phyloP scores from a whole-genome alignment of 2,113 vertebrate species.

The Hemibagrus wyckioides region DNA sequence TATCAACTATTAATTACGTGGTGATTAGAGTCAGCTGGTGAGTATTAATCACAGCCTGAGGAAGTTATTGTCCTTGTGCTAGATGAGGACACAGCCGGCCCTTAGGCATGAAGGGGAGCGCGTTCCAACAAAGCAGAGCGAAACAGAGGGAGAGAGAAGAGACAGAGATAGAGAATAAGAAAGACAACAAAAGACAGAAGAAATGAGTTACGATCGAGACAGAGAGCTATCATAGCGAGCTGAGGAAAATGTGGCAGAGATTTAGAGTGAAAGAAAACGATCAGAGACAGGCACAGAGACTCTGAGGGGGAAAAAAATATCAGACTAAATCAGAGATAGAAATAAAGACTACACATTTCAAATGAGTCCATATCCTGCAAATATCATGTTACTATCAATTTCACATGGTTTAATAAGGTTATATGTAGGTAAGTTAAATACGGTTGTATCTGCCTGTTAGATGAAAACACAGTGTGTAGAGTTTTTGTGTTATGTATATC shows the following conservation, averaged over 20 bases:
- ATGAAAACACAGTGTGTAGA: not conserved
- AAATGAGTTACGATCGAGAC: not conserved
- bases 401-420: conserved; percentile 1
- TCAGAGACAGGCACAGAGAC: not conserved
- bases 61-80: conserved; percentile 80
- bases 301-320: not conserved
- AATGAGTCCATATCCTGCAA: not conserved
- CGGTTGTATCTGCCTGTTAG: not conserved
- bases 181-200: conserved; percentile 2
- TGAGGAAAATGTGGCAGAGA: conserved; percentile 7
- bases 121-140: conserved; percentile 19
- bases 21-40: conserved; percentile 85
- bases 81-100: conserved; percentile 72
- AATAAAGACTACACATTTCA: not conserved
- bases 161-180: not conserved
- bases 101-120: conserved; percentile 68
- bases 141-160: conserved; percentile 2
- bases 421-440: not conserved
- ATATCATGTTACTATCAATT: not conserved
- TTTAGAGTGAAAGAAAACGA: not conserved
- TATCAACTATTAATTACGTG: conserved; percentile 89
- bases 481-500: not conserved
- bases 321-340: not conserved
- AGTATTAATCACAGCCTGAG: conserved; percentile 82
- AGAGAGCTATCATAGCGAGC: not conserved